phyloP scores from a whole-genome alignment of 92 coral and sea anemone species.

The Siderastrea radians region DNA sequence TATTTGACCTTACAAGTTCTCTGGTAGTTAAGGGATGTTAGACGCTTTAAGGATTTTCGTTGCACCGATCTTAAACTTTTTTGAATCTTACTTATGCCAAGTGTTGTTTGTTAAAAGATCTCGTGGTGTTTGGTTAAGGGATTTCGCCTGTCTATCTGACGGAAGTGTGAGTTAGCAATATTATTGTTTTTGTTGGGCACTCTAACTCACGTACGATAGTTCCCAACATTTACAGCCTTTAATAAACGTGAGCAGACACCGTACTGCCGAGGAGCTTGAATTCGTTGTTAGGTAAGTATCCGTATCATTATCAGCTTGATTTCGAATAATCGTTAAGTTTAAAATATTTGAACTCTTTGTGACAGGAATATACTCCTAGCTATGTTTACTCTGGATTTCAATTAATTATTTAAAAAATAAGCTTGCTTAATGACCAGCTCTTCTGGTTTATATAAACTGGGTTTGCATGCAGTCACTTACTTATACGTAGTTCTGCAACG shows the following conservation, averaged over 20 bases:
- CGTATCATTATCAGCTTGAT: neutral
- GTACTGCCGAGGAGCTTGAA: neutral
- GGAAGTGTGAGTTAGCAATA: neutral
- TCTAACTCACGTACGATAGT: constrained; percentile 10
- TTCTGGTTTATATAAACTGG: neutral
- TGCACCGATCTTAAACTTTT: neutral
- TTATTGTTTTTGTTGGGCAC: neutral
- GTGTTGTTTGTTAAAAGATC: neutral
- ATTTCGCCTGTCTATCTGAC: neutral
- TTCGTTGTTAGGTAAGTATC: constrained; percentile 8
- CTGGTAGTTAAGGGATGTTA: constrained; percentile 46
- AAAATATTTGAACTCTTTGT: neutral
- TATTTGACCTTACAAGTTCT: constrained; percentile 68
- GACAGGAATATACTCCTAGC: neutral
- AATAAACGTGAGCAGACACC: no score
- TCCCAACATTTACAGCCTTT: neutral
- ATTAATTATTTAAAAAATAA: neutral
- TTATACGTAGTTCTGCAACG: no score
- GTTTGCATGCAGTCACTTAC: no score
- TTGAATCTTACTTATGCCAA: neutral
- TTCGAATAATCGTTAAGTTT: neutral
- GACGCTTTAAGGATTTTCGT: neutral
- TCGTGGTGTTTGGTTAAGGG: neutral
- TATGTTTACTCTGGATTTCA: constrained; percentile 19
- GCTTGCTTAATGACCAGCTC: neutral